phyloP scores from a whole-genome alignment of 2,113 vertebrate species.

The Vulpes lagopus region DNA sequence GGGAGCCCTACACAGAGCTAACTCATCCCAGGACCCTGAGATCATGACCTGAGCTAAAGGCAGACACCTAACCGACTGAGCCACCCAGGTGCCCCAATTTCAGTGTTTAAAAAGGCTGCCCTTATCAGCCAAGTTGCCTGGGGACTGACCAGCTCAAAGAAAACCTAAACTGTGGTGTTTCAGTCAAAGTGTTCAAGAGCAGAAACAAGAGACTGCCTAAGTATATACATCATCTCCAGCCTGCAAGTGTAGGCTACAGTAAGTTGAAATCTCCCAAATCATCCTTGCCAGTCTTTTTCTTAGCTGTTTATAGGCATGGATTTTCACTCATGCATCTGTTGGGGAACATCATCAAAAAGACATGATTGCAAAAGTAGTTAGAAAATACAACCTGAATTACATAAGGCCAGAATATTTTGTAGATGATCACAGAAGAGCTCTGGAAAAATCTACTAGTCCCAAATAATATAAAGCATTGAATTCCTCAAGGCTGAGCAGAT shows the following conservation, averaged over 20 bases:
- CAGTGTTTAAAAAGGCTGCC: not conserved
- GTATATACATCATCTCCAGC: not conserved
- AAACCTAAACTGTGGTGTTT: not conserved
- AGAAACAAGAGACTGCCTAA: not conserved
- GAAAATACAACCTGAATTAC: too few relatives aligned
- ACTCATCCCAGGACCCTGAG: not conserved
- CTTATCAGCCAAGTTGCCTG: not conserved
- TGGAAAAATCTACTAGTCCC: too few relatives aligned
- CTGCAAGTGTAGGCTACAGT: not conserved
- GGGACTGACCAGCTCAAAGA: not conserved
- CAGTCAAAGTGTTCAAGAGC: not conserved
- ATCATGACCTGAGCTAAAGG: not conserved
- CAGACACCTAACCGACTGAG: not conserved
- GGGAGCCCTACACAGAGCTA: too few relatives aligned
- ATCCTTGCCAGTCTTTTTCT: not conserved
- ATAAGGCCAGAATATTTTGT: too few relatives aligned
- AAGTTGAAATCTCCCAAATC: not conserved
- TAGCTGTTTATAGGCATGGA: not conserved
- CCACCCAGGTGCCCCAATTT: not conserved
- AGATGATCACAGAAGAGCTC: too few relatives aligned
- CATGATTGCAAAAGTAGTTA: too few relatives aligned
- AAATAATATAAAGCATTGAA: too few relatives aligned
- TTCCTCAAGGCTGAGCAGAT: too few relatives aligned
- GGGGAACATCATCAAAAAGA: not conserved
- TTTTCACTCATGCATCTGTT: not conserved